phyloP scores from a whole-genome alignment of 2,888 invertebrate genomes.

The Caenorhabditis zanzibari region DNA sequence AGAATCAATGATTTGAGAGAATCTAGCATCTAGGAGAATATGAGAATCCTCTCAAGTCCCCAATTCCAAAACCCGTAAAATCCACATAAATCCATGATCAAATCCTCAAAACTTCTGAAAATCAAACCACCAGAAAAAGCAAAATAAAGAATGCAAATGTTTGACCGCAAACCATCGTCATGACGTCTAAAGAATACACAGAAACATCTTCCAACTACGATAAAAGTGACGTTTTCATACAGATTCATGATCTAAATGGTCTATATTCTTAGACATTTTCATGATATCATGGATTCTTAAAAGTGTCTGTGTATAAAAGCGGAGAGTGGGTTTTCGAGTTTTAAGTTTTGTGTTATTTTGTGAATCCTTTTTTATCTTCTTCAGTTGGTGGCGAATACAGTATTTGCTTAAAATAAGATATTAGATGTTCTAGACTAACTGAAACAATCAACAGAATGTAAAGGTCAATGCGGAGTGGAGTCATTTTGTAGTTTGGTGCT shows the following conservation, averaged over 20 bases:
- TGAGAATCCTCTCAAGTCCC: too few species aligned
- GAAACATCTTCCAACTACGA: conserved; percentile 2
- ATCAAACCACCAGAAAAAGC: conserved; percentile 7
- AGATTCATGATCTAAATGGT: conserved; percentile 35
- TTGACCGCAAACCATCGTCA: conserved; percentile 16
- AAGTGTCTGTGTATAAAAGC: conserved; percentile 9
- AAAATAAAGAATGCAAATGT: conserved; percentile 18
- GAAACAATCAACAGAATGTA: too few species aligned
- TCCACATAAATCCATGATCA: neutral
- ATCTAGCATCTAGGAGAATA: too few species aligned
- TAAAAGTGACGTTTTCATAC: conserved; percentile 27
- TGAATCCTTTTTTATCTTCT: too few species aligned
- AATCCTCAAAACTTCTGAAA: conserved; percentile 6
- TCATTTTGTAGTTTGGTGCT: too few species aligned
- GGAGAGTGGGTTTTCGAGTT: neutral
- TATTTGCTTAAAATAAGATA: too few species aligned
- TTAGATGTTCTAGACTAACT: too few species aligned
- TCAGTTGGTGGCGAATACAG: too few species aligned
- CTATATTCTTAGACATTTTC: conserved; percentile 11
- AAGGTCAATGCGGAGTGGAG: too few species aligned
- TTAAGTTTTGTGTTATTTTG: neutral
- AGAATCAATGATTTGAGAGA: neutral
- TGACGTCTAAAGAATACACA: conserved; percentile 48
- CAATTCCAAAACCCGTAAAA: neutral
- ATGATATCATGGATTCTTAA: conserved; percentile 25